phyloP scores from a whole-genome alignment of 2,113 vertebrate species.

The Eulacestoma nigropectus region DNA sequence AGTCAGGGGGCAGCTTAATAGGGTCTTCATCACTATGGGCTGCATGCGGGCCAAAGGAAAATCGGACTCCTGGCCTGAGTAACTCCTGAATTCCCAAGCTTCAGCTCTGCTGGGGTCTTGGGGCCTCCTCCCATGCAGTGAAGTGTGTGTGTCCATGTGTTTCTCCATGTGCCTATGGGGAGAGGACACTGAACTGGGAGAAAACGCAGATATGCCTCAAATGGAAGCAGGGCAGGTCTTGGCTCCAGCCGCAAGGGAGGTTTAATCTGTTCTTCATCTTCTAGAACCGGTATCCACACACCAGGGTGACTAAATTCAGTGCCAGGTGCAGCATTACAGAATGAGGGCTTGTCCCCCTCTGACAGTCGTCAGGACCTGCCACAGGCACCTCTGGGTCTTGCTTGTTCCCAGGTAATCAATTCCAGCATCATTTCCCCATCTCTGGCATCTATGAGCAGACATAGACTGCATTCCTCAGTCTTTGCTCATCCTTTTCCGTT shows the following conservation, averaged over 20 bases:
- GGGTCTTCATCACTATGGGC: neutral
- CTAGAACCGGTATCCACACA: neutral
- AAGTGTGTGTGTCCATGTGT: neutral
- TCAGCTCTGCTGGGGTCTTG: neutral
- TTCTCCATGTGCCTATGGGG: neutral
- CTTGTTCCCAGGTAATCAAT: neutral
- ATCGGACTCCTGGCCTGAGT: fast-evolving
- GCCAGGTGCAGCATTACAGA: neutral
- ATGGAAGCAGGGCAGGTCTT: neutral
- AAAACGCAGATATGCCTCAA: neutral
- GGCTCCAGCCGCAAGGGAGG: neutral
- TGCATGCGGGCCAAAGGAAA: neutral
- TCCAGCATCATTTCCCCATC: neutral
- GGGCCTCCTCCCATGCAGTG: neutral
- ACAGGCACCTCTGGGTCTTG: neutral
- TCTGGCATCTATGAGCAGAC: neutral
- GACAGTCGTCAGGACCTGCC: neutral
- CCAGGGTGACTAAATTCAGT: neutral
- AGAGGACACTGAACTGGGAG: neutral
- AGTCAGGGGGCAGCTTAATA: neutral
- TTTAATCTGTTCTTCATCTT: neutral
- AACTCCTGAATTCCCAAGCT: neutral
- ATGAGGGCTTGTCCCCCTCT: neutral
- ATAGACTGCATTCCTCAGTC: neutral
- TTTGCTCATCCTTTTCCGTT: neutral